Base-by-base conservation (phyloP, 2,888 invertebrate genomes). In the Plemyria rubiginata region DNA sequence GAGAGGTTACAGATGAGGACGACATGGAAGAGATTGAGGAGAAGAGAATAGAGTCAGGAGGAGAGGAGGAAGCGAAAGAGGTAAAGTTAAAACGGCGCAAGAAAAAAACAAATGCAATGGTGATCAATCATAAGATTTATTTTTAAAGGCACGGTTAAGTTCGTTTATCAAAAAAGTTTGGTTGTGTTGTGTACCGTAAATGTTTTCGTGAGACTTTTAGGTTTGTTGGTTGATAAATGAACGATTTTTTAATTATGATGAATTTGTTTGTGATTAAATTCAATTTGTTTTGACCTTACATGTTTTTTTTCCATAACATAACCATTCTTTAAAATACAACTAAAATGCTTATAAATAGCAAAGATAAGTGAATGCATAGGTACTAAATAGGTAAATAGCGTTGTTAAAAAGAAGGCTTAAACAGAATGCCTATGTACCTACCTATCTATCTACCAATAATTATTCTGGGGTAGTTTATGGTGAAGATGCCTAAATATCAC, bases 91-190 rank as follows among this genome's bases (percentile, higher is more conserved):
- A 53, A 48, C 50, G 77, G 38, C 77, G 76, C 46, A 84, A 76
- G 70, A 86, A 82, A 67, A 88, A 87, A 79, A 77, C 87, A 32
- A 88, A 87, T 43, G 87, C 91, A 0, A 92, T 92, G 92, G 86
- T 92, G 32, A 92, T 92, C 51, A 87, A 92, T 73, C 92, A 92
- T 71, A 86, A 85, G 62, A 92, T 92, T 78, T 92, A 92, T 85
- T 92, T 92, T 81, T 92, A 82, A 36, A 48, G 41, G 65, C 55
- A 32, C 8, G 7, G 32, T 32, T 8, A 2, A 32, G 4, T 8
- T 32, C 8, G 4, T 8, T 32, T 32, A n/a, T n/a, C n/a, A n/a
- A n/a, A n/a, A n/a, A n/a, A n/a, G n/a, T 32, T 3, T 32, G 32
- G 6, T 32, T 32, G 6, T 32, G 3, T 32, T 5, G 29, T 4